Percentiles rank a stretch among this genome's conserved stretches.
phyloP scores from a whole-genome alignment of 2,797 vertebrate genomes.

The Novumbra hubbsi region DNA sequence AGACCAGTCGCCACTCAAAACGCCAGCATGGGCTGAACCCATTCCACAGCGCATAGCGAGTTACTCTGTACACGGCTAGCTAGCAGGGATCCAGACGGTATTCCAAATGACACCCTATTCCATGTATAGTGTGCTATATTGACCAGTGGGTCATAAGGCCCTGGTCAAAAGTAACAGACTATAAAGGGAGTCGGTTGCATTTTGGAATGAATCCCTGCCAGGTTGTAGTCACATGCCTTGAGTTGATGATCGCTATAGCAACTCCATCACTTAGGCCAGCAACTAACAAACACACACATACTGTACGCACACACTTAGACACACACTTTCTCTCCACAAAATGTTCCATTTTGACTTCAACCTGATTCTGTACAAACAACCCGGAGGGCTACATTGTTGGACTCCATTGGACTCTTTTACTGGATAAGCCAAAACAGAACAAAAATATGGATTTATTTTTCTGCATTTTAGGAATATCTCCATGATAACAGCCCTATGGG shows the following conservation, averaged over 20 bases:
- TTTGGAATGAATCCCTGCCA: too few species aligned
- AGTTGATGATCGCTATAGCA: too few species aligned
- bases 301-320: too few species aligned
- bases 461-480: constrained; percentile 11
- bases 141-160: background rate
- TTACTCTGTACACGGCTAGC: constrained; percentile 24
- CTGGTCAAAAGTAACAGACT: too few species aligned
- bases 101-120: constrained; percentile 20
- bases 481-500: constrained; percentile 25
- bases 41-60: constrained; percentile 30
- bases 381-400: constrained; percentile 23
- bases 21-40: constrained; percentile 49
- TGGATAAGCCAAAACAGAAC: constrained; percentile 19
- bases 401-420: background rate
- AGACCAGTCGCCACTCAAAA: constrained; percentile 41
- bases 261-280: too few species aligned
- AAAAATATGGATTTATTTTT: constrained; percentile 21
- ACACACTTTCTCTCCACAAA: background rate
- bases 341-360: constrained; percentile 9
- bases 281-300: too few species aligned
- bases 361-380: constrained; percentile 7
- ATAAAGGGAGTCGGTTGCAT: too few species aligned
- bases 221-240: too few species aligned
- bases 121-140: background rate
- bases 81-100: background rate